These are phyloP conservation scores for Marasmarcha lunaedactyla DNA, from an alignment of 2,888 invertebrate genomes.

Conservation along the genomic window DNA sequence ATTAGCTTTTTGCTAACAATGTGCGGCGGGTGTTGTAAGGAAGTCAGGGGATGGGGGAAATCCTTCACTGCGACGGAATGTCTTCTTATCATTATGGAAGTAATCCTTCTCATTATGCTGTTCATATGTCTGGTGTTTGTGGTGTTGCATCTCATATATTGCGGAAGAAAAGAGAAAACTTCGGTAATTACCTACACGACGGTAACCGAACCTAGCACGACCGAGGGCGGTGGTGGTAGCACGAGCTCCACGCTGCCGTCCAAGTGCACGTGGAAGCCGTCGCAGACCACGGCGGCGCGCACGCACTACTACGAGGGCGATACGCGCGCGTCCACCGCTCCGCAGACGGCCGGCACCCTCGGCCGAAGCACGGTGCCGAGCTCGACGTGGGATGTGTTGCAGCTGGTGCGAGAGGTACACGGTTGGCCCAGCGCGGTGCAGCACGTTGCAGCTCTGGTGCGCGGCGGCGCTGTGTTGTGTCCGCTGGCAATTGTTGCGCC, in stretches of 20 bases:
- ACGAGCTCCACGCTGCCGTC: slow-evolving; percentile 14
- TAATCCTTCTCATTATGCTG: slow-evolving; percentile 28
- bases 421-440: slow-evolving; percentile 19
- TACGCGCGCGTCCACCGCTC: not conserved
- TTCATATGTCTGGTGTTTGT: slow-evolving; percentile 34
- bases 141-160: slow-evolving; percentile 36
- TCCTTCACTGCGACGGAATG: slow-evolving; percentile 44
- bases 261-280: slow-evolving; percentile 44
- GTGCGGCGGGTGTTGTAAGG: slow-evolving; percentile 38
- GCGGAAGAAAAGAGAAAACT: slow-evolving; percentile 14
- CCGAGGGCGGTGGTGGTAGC: not conserved
- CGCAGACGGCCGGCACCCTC: not conserved
- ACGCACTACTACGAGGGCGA: slow-evolving; percentile 27
- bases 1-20: too few species aligned
- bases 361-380: too few species aligned
- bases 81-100: slow-evolving; percentile 30
- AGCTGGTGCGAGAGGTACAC: slow-evolving; percentile 14
- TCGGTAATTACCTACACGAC: not conserved
- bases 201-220: not conserved
- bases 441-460: slow-evolving; percentile 6
- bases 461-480: slow-evolving; percentile 26
- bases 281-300: slow-evolving; percentile 27
- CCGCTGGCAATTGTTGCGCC: slow-evolving; percentile 28
- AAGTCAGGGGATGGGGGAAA: slow-evolving; percentile 43
- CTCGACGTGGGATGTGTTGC: slow-evolving; percentile 9